These are phyloP conservation scores for Candoia aspera DNA, from an alignment of 2,113 vertebrate species.

Conservation along the genomic window DNA sequence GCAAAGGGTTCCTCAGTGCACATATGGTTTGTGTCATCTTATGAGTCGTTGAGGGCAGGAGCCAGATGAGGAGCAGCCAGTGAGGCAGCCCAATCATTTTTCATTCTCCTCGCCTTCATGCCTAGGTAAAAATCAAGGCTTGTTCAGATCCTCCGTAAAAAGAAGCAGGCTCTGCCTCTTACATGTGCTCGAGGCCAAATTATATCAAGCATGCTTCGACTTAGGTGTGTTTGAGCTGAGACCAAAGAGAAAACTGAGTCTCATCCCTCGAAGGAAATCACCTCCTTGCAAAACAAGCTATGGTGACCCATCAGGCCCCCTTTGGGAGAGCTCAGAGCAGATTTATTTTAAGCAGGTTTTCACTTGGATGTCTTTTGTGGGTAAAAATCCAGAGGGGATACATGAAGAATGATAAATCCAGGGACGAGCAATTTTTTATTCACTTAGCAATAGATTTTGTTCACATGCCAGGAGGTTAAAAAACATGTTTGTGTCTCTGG, in stretches of 20 bases:
- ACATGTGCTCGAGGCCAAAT: no score
- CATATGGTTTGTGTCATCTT: background rate
- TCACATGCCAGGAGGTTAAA: no score
- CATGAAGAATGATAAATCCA: background rate
- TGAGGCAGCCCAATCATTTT: background rate
- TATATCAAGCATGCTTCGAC: no score
- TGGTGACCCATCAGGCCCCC: background rate
- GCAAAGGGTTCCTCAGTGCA: background rate
- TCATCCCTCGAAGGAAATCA: no score
- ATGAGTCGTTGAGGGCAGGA: background rate
- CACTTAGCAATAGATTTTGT: no score
- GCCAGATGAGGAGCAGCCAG: background rate
- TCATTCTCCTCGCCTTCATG: background rate
- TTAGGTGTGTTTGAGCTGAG: no score
- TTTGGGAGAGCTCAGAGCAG: background rate
- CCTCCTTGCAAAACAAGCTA: no score
- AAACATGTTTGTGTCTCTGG: no score
- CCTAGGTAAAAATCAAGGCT: background rate
- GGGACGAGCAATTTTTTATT: no score
- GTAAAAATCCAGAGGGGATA: background rate
- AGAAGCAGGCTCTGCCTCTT: background rate
- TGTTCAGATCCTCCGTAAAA: background rate
- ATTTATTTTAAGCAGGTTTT: background rate
- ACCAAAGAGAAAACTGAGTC: no score
- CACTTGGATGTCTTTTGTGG: background rate